Evolutionary conservation across 2,888 invertebrate genomes (phyloP).

Genomic region (Trissonchulus sp.): DNA sequence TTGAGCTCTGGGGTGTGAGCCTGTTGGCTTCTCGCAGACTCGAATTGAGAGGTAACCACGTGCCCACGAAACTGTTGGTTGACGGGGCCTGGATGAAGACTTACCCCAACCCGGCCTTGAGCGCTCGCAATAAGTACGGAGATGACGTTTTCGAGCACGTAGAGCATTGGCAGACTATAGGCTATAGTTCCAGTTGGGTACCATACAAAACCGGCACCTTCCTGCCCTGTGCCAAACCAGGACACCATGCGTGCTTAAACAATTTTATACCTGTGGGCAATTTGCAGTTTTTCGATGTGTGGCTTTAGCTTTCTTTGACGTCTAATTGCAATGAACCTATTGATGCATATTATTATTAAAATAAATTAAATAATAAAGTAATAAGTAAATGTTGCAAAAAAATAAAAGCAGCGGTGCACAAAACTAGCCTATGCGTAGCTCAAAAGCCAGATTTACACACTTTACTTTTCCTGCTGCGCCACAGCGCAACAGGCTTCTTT

Average conservation of each 20-base stretch:
- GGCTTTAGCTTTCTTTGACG: neutral
- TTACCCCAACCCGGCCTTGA: neutral
- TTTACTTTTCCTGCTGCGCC: too few species aligned
- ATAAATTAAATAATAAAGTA: too few species aligned
- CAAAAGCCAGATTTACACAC: too few species aligned
- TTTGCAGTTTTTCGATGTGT: conserved; percentile 20
- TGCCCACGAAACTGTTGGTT: neutral
- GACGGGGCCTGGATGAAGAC: conserved; percentile 12
- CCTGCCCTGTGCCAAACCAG: neutral
- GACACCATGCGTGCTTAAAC: conserved; percentile 20
- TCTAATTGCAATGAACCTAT: too few species aligned
- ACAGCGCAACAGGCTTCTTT: too few species aligned
- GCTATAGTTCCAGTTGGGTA: conserved; percentile 17
- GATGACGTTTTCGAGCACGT: conserved; percentile 23
- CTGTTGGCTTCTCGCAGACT: neutral
- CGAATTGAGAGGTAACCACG: neutral
- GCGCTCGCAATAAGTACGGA: conserved; percentile 8
- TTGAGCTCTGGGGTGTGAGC: conserved; percentile 26
- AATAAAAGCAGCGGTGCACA: too few species aligned
- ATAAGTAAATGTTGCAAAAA: too few species aligned
- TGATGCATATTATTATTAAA: too few species aligned
- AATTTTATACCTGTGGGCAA: conserved; percentile 4
- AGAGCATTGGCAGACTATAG: conserved; percentile 22
- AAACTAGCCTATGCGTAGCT: too few species aligned
- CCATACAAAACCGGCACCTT: neutral